A percentile compares a stretch with the other conserved stretches of the same genome.
Conservation (phyloP, 2,797 vertebrate species). For the Discoglossus pictus region DNA sequence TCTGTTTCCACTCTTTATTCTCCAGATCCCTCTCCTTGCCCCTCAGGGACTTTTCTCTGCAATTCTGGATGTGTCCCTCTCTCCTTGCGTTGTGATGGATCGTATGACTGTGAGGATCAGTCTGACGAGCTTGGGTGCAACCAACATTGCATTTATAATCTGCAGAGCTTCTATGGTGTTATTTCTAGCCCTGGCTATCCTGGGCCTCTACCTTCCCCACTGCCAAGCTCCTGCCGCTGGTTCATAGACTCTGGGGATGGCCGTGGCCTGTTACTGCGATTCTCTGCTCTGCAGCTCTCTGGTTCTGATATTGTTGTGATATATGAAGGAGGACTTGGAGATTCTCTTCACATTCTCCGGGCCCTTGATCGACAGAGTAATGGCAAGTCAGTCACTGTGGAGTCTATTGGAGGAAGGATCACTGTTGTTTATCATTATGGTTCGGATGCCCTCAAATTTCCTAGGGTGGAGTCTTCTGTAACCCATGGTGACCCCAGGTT, state of each 20-base stretch:
- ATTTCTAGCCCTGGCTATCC: constrained; percentile 74
- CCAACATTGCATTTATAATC: constrained; percentile 64
- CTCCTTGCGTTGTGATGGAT: constrained; percentile 79
- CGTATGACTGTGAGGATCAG: constrained; percentile 73
- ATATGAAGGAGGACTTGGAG: constrained; percentile 67
- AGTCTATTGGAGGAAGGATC: constrained; percentile 79
- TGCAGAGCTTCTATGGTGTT: constrained; percentile 84
- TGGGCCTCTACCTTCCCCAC: constrained; percentile 42
- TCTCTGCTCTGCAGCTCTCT: constrained; percentile 77
- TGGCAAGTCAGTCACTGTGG: constrained; percentile 78
- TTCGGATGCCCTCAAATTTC: constrained; percentile 53
- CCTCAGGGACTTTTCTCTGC: constrained; percentile 76
- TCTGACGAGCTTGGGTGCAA: constrained; percentile 75
- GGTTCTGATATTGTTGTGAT: constrained; percentile 72
- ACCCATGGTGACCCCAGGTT: constrained; percentile 13
- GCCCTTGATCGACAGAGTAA: constrained; percentile 77
- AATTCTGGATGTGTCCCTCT: constrained; percentile 76
- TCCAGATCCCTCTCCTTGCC: constrained; percentile 66
- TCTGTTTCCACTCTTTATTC: not conserved
- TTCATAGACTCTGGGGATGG: constrained; percentile 82
- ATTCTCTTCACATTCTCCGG: constrained; percentile 53
- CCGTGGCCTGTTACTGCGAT: constrained; percentile 78
- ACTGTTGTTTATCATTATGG: constrained; percentile 71
- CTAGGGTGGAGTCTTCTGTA: not conserved
- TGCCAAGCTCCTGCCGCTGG: constrained; percentile 74